These are phyloP conservation scores for Cosmia trapezina DNA, from an alignment of 2,888 invertebrate genomes.

Conservation along the genomic window DNA sequence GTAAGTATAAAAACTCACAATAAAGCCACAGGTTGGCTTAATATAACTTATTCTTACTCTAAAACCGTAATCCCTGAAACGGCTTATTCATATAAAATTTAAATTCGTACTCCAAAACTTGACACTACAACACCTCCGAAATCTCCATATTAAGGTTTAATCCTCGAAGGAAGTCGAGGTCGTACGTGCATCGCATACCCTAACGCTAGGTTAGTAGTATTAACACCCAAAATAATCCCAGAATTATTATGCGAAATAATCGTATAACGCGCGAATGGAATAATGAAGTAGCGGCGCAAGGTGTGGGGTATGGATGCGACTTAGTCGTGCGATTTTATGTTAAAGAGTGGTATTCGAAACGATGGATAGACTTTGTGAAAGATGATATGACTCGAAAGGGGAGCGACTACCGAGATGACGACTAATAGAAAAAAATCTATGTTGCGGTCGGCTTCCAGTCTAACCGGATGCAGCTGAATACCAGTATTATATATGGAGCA, in stretches of 20 bases:
- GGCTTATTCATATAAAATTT: slow-evolving; percentile 48
- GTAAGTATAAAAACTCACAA: no score
- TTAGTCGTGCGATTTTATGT: slow-evolving; percentile 24
- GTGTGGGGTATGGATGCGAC: slow-evolving; percentile 8
- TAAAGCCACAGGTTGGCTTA: no score
- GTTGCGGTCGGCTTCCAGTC: no score
- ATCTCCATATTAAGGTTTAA: slow-evolving; percentile 54
- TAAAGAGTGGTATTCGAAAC: neutral
- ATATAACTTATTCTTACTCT: no score
- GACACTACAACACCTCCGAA: slow-evolving; percentile 55
- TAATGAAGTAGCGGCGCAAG: slow-evolving; percentile 45
- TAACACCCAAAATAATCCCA: slow-evolving; percentile 57
- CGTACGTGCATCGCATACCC: slow-evolving; percentile 60
- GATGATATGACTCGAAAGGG: no score
- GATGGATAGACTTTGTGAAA: no score
- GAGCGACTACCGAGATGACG: no score
- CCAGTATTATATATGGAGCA: no score
- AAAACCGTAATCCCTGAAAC: slow-evolving; percentile 7
- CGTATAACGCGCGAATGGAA: slow-evolving; percentile 48
- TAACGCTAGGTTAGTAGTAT: slow-evolving; percentile 47
- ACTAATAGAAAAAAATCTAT: no score
- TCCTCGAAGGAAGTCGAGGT: slow-evolving; percentile 57
- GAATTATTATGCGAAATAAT: slow-evolving; percentile 66
- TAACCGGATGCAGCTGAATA: no score
- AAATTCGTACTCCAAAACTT: slow-evolving; percentile 50